phyloP scores from a whole-genome alignment of 2,113 vertebrate genomes.

The Zingel zingel region DNA sequence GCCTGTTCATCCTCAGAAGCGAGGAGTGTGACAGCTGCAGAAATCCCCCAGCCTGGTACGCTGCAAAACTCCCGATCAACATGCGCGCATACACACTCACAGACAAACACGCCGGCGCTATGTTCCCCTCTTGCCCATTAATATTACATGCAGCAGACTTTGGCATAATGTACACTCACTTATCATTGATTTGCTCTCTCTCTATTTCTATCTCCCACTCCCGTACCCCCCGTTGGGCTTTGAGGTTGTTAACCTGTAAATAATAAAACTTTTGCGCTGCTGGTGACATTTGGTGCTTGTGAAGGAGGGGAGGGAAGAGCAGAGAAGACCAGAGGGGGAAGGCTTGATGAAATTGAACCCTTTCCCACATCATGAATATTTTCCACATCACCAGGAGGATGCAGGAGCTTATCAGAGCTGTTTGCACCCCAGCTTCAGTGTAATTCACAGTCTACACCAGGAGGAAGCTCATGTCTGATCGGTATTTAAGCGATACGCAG shows the following conservation, averaged over 20 bases:
- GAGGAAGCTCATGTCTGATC: slow-evolving; percentile 44
- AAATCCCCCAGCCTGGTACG: slow-evolving; percentile 74
- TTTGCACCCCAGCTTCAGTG: slow-evolving; percentile 32
- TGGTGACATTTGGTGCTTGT: slow-evolving; percentile 72
- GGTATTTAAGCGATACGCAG: slow-evolving; percentile 40
- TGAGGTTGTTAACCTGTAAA: slow-evolving; percentile 79
- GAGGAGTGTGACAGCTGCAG: slow-evolving; percentile 79
- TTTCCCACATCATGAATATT: slow-evolving; percentile 71
- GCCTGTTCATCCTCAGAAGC: slow-evolving; percentile 69
- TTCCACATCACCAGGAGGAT: slow-evolving; percentile 57
- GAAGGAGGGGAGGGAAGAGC: slow-evolving; percentile 40
- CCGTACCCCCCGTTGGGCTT: slow-evolving; percentile 45
- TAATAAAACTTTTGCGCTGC: slow-evolving; percentile 73
- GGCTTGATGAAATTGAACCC: slow-evolving; percentile 74
- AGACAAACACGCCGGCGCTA: slow-evolving; percentile 54
- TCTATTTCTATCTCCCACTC: slow-evolving; percentile 27
- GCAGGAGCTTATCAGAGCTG: slow-evolving; percentile 49
- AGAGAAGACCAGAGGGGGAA: slow-evolving; percentile 46
- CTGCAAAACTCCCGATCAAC: slow-evolving; percentile 66
- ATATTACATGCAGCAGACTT: slow-evolving; percentile 79
- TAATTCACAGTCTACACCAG: slow-evolving; percentile 45
- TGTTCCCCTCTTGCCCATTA: slow-evolving; percentile 67
- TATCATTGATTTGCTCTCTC: slow-evolving; percentile 73
- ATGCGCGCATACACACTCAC: slow-evolving; percentile 35
- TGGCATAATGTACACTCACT: slow-evolving; percentile 74